Percentiles rank a stretch among this genome's conserved stretches.
phyloP scores from a whole-genome alignment of 2,113 vertebrate species.

The Barbus barbus region DNA sequence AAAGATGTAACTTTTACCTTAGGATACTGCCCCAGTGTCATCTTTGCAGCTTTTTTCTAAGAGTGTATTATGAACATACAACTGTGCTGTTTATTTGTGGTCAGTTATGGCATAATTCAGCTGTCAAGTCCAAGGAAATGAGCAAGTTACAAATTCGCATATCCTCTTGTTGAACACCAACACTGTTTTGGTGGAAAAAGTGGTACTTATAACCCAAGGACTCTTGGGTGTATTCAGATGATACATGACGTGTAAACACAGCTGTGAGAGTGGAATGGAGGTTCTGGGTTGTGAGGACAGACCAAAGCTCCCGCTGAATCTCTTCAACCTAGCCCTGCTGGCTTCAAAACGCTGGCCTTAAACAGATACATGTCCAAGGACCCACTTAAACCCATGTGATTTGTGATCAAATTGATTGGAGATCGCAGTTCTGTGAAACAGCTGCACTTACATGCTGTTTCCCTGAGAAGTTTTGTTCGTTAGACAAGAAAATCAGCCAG shows the following conservation, averaged over 20 bases:
- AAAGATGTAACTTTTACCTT: too few relatives aligned
- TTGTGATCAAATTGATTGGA: slow-evolving; percentile 6
- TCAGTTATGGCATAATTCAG: not conserved
- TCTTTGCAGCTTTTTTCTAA: too few relatives aligned
- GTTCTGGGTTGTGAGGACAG: slow-evolving; percentile 15
- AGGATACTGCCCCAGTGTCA: too few relatives aligned
- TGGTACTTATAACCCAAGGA: slow-evolving; percentile 6
- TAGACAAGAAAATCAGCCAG: slow-evolving; percentile 23
- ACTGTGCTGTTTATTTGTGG: not conserved
- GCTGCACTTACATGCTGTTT: slow-evolving; percentile 14
- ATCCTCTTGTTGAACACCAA: not conserved
- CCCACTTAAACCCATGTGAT: slow-evolving; percentile 27
- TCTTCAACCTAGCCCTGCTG: slow-evolving; percentile 30
- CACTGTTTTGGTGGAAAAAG: not conserved
- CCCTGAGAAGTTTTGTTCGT: slow-evolving; percentile 6
- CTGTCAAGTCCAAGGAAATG: not conserved
- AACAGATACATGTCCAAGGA: not conserved
- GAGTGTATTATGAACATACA: not conserved
- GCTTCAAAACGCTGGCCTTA: slow-evolving; percentile 9
- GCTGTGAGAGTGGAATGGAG: slow-evolving; percentile 22
- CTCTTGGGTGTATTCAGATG: slow-evolving; percentile 21
- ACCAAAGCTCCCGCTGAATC: slow-evolving; percentile 12
- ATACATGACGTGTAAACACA: slow-evolving; percentile 20
- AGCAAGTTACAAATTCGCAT: not conserved
- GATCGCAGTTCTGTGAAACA: slow-evolving; percentile 26